Conservation (phyloP, 1,140 invertebrate species). For the Orussus abietinus region DNA sequence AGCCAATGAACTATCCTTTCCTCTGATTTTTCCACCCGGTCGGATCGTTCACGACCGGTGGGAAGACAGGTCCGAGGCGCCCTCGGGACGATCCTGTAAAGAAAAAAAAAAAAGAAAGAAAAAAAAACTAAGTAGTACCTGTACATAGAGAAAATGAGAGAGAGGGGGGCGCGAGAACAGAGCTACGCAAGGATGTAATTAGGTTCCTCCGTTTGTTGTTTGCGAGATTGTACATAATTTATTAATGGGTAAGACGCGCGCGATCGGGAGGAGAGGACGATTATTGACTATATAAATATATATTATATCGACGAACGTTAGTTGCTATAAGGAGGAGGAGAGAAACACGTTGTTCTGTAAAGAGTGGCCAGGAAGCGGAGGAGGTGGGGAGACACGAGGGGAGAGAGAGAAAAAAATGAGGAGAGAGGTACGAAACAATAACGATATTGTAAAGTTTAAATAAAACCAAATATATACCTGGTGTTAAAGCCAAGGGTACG, state of each 20-base stretch:
- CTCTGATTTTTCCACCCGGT: too few species aligned
- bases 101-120: constrained; percentile 14
- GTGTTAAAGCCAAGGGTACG: constrained; percentile 37
- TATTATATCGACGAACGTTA: constrained; percentile 49
- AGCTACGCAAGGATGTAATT: constrained; percentile 54
- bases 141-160: constrained; percentile 54
- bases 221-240: constrained; percentile 55
- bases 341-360: constrained; percentile 45
- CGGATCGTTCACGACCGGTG: too few species aligned
- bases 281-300: constrained; percentile 42
- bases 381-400: constrained; percentile 25
- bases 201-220: constrained; percentile 55
- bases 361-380: constrained; percentile 26
- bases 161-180: too few species aligned
- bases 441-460: constrained; percentile 51
- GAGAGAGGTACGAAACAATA: constrained; percentile 31
- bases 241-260: constrained; percentile 47
- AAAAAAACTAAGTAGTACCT: constrained; percentile 47
- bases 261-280: constrained; percentile 22
- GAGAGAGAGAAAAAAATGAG: constrained; percentile 20
- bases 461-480: constrained; percentile 51
- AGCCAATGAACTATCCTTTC: too few species aligned
- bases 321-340: constrained; percentile 29
- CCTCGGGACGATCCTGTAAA: constrained; percentile 31
- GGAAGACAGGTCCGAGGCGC: too few species aligned